Percentiles rank a stretch among this genome's conserved stretches.
phyloP scores from a whole-genome alignment of 2,797 vertebrate genomes.

The Sebastes trivittatus region DNA sequence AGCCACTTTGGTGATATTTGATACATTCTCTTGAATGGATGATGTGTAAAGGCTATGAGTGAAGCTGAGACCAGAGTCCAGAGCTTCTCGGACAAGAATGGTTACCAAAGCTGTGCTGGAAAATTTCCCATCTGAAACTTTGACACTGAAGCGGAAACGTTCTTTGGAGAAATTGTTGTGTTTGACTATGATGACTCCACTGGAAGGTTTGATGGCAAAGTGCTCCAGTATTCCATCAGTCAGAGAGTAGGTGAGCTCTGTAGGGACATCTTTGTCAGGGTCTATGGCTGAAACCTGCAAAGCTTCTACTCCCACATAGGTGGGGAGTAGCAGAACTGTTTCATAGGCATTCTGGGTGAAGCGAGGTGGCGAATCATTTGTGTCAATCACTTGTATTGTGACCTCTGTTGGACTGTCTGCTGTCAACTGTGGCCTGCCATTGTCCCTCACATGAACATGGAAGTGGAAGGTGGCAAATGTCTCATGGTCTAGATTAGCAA shows the following conservation, averaged over 20 bases:
- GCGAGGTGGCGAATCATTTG: conserved; percentile 94
- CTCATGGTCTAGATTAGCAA: conserved; percentile 93
- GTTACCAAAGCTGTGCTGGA: conserved; percentile 90
- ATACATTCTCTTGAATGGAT: conserved; percentile 91
- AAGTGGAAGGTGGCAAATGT: conserved; percentile 89
- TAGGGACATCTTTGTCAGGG: conserved; percentile 89
- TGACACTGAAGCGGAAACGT: conserved; percentile 89
- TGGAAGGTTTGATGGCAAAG: conserved; percentile 89
- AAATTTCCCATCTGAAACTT: conserved; percentile 95
- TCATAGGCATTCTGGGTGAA: conserved; percentile 92
- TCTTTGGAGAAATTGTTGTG: conserved; percentile 93
- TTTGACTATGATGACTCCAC: conserved; percentile 90
- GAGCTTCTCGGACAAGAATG: conserved; percentile 89
- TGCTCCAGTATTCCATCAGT: conserved; percentile 89
- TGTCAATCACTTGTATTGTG: conserved; percentile 91
- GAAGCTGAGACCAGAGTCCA: conserved; percentile 94
- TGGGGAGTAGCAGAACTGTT: conserved; percentile 91
- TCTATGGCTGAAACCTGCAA: conserved; percentile 91
- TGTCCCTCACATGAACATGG: conserved; percentile 94
- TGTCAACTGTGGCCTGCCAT: conserved; percentile 91
- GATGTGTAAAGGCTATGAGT: conserved; percentile 89
- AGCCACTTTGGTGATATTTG: conserved; percentile 93
- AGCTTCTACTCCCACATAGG: conserved; percentile 93
- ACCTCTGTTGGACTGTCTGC: conserved; percentile 94
- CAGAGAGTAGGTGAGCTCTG: conserved; percentile 90